These are phyloP conservation scores for Lepisosteus osseus DNA, from an alignment of 2,113 vertebrate species.

Conservation along the genomic window DNA sequence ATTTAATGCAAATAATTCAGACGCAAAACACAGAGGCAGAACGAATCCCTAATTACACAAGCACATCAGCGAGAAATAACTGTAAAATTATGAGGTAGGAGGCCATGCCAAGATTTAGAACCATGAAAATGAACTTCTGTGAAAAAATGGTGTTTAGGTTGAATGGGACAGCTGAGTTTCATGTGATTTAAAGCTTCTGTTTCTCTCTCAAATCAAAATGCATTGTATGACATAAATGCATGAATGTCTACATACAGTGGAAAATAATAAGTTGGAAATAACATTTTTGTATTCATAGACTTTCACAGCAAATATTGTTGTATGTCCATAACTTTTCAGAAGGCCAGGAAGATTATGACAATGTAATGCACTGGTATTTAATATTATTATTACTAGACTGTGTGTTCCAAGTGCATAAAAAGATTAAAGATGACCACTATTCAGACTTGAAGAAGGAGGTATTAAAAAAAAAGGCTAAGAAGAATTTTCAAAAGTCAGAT, in stretches of 20 bases:
- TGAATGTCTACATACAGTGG: background rate
- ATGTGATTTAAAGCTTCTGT: background rate
- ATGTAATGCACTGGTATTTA: no score
- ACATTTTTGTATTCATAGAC: background rate
- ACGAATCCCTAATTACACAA: conserved; percentile 15
- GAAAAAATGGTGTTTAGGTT: background rate
- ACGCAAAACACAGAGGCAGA: conserved; percentile 12
- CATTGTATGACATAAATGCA: background rate
- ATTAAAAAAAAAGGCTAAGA: no score
- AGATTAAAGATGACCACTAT: no score
- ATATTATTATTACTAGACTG: no score
- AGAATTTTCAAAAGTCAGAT: no score
- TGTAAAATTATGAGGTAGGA: conserved; percentile 1
- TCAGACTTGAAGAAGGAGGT: no score
- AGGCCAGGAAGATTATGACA: no score
- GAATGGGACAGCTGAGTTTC: background rate
- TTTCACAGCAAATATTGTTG: no score
- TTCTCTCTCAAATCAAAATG: background rate
- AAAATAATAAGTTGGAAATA: conserved; percentile 6
- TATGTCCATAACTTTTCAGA: no score
- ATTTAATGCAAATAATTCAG: conserved; percentile 7
- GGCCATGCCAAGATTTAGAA: background rate
- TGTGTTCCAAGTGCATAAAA: no score
- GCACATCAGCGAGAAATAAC: conserved; percentile 12
- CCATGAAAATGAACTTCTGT: background rate